These are phyloP conservation scores for Dasyornis broadbenti DNA, from an alignment of 2,113 vertebrate species.

Conservation along the genomic window DNA sequence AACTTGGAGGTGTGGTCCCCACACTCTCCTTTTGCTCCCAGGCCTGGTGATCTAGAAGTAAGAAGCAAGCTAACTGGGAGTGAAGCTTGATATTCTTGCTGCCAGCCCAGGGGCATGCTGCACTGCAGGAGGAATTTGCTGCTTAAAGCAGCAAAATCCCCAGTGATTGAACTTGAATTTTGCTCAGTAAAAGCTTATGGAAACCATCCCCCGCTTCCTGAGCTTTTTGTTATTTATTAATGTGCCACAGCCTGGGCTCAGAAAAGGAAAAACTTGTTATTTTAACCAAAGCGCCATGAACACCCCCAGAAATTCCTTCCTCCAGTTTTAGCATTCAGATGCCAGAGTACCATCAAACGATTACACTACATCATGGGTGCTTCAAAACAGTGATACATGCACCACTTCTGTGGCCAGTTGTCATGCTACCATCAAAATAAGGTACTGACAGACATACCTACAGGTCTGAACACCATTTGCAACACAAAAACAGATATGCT, in stretches of 20 bases:
- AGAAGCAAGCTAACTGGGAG: neutral
- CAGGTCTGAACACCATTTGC: neutral
- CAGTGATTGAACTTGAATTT: neutral
- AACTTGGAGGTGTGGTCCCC: neutral
- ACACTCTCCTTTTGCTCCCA: neutral
- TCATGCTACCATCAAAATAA: neutral
- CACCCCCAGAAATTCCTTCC: neutral
- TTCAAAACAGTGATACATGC: neutral
- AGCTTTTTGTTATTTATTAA: constrained; percentile 6
- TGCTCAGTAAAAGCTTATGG: neutral
- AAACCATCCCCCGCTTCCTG: neutral
- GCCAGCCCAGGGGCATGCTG: neutral
- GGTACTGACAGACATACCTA: neutral
- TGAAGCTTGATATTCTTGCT: neutral
- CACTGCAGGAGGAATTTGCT: neutral
- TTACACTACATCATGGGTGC: neutral
- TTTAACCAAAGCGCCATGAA: neutral
- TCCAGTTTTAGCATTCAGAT: neutral
- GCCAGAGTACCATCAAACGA: neutral
- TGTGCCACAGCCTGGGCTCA: neutral
- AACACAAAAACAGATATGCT: neutral
- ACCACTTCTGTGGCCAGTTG: neutral
- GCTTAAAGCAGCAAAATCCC: neutral
- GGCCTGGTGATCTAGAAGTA: neutral
- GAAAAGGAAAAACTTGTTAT: neutral